Evolutionary conservation across 2,113 vertebrate species (phyloP), one percentile per base, ranked within the genome.

Genomic region (Plestiodon gilberti): DNA sequence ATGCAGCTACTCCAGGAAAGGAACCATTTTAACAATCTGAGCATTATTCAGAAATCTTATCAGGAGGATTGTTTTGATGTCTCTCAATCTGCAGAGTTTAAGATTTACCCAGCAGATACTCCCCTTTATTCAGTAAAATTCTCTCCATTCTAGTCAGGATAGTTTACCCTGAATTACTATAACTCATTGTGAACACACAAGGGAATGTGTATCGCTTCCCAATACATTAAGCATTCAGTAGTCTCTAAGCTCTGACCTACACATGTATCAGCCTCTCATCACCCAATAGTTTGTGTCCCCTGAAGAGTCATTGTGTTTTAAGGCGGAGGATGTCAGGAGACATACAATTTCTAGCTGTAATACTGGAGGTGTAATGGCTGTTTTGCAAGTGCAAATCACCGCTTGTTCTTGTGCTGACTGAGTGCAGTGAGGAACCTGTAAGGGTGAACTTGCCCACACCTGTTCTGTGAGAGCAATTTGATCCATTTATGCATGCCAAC

Each of bases 21-120:
- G 90, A 92, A 85, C 87, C 91, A 67, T 86, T 75, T 84, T 82
- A 52, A 88, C 89, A 94, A 95, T 93, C 91, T 81, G 86, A 88
- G 71, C 43, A 78, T 87, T 86, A 77, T 70, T 75, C 65, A 87
- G 88, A 81, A 89, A 88, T 85, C 79, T 96, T 94, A 91, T 78
- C n/a, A 13, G 30, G 84, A 82, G 77, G 77, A 30, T 88, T 89
- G 86, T 95, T 93, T 89, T 85, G 88, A 90, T 85, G 91, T 90
- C 91, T 88, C 84, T 91, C 91, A 38, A 82, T 91, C 92, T 93
- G 86, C 80, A 82, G 65, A 20, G 52, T 90, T 86, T 87, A 81
- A 82, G 74, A 90, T 65, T 91, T 83, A 88, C 57, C 43, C 80
- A 57, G 25, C 70, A 93, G 67, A 65, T 7, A 30, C 59, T 83